These are phyloP conservation scores for Apotomis turbidana DNA, from an alignment of 2,888 invertebrate species.

Conservation along the genomic window DNA sequence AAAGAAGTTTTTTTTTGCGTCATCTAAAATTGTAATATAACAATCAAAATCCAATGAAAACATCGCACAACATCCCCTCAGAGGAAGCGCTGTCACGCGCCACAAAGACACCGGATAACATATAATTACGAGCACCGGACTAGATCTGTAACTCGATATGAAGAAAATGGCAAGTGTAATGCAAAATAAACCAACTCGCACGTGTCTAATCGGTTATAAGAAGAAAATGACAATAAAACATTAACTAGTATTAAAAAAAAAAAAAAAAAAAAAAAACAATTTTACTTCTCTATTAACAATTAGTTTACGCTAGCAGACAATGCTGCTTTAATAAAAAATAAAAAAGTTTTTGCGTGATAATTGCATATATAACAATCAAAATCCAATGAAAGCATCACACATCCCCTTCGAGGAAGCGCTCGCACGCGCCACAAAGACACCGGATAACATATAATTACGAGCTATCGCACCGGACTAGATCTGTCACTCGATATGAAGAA, in stretches of 20 bases:
- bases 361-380: too few species aligned
- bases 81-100: conserved; percentile 68
- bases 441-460: conserved; percentile 78
- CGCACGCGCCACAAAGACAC: conserved; percentile 71
- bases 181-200: background rate
- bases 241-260: too few species aligned
- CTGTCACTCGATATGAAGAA: conserved; percentile 53
- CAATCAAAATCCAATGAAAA: background rate
- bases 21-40: too few species aligned
- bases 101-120: conserved; percentile 76
- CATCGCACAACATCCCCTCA: conserved; percentile 48
- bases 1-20: too few species aligned
- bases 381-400: too few species aligned
- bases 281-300: too few species aligned
- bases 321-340: too few species aligned
- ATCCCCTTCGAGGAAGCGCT: conserved; percentile 59
- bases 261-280: too few species aligned
- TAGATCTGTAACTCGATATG: conserved; percentile 51
- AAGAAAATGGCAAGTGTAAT: conserved; percentile 60
- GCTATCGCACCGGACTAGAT: conserved; percentile 63
- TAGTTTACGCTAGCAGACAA: too few species aligned
- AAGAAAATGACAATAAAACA: too few species aligned
- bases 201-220: too few species aligned
- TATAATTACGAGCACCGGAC: conserved; percentile 73
- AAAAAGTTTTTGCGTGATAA: too few species aligned